Conservation (phyloP, 2,113 vertebrate genomes). For the Sigmodon hispidus region DNA sequence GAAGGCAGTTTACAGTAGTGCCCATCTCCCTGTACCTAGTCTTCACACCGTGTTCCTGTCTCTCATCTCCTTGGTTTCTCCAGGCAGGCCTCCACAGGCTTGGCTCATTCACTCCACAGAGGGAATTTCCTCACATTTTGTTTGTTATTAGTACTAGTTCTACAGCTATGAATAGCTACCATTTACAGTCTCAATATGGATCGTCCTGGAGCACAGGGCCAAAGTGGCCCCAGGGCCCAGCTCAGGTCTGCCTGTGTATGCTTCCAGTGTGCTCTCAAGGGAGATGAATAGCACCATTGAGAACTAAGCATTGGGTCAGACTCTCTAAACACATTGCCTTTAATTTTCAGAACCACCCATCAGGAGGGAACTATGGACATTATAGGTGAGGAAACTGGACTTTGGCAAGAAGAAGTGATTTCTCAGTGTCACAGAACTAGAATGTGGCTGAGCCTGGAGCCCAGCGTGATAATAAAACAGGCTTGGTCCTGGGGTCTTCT, state of each 20-base stretch:
- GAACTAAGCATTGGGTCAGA: background rate
- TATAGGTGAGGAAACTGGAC: constrained; percentile 13
- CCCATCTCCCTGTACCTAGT: constrained; percentile 37
- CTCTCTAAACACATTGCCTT: constrained; percentile 38
- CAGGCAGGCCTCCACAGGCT: constrained; percentile 56
- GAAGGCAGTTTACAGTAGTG: constrained; percentile 44
- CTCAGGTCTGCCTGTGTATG: background rate
- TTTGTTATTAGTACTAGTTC: constrained; percentile 37
- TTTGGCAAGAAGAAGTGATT: background rate
- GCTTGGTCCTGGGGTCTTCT: background rate
- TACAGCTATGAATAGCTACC: constrained; percentile 1
- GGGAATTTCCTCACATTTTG: constrained; percentile 51
- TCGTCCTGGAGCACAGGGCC: background rate
- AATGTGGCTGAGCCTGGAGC: background rate
- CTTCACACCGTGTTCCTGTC: constrained; percentile 56
- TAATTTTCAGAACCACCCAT: constrained; percentile 42
- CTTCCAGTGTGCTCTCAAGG: background rate
- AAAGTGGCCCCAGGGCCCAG: background rate
- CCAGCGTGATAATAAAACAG: background rate
- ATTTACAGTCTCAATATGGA: constrained; percentile 19
- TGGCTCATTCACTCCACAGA: constrained; percentile 60
- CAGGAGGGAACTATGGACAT: background rate
- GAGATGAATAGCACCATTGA: constrained; percentile 20
- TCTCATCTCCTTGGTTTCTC: constrained; percentile 57
- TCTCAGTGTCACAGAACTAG: background rate